Evolutionary conservation across 2,888 invertebrate genomes (phyloP), one percentile per base, ranked within the genome.

Genomic region (Eumacrocentrus americanus): DNA sequence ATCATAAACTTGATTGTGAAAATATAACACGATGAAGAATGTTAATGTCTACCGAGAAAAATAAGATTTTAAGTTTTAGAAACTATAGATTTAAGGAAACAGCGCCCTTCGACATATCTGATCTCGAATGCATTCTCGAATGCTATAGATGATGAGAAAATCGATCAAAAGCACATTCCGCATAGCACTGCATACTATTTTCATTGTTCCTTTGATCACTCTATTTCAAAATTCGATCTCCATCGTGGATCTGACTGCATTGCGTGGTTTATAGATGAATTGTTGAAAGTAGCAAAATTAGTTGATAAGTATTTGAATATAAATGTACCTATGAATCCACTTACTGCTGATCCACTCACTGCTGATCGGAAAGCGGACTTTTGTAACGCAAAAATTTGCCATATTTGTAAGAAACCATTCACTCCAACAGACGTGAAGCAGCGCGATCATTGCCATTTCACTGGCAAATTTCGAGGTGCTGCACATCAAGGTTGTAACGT

Each of bases 401-500:
- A 40, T n/a, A 48, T 20, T 20, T 42, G 4, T 58, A 9, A 29
- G 29, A 55, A 63, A 47, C 46, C 52, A 20, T 62, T 62, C 48
- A 53, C 5, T 29, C 5, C 29, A 29, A 29, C 29, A 4, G 29
- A 29, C 9, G 9, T 6, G 9, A 29, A 29, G 9, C 1, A 14
- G 20, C 59, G 52, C 7, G 64, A 64, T 46, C 62, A 62, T 12
- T 55, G 52, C 7, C 63, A 62, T 40, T 50, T 57, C 3, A 64
- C 60, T 1, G 61, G 59, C 7, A 58, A 61, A 40, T 63, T 44
- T 54, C 29, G 64, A 6, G 64, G 66, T 7, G 37, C 68, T 25
- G 67, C 70, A 6, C 66, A 72, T 61, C 46, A 59, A 29, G 14
- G 6, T 1, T 69, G 69, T 60, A 67, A 70, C 51, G 25, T 67